phyloP scores from a whole-genome alignment of 1,140 invertebrate genomes.

The Planococcus citri region DNA sequence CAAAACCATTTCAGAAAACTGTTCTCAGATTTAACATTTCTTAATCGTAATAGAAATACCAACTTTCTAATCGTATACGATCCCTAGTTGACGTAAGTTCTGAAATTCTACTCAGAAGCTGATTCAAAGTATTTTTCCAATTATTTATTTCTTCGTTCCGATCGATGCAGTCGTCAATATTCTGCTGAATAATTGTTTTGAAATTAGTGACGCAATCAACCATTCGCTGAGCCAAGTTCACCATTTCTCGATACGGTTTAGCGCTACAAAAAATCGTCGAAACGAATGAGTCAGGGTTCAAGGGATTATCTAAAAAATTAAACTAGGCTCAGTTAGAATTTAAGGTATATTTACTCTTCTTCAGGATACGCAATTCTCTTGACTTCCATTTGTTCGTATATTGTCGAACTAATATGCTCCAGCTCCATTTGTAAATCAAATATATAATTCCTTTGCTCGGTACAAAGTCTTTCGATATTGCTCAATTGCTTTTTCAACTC shows the following conservation, averaged over 20 bases:
- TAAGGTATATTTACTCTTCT: slow-evolving; percentile 1
- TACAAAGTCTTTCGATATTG: background rate
- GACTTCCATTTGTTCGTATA: background rate
- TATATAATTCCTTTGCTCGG: background rate
- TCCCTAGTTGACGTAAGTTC: background rate
- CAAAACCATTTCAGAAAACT: no score
- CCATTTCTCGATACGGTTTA: background rate
- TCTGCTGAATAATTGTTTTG: background rate
- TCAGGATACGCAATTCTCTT: background rate
- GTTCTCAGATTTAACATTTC: no score
- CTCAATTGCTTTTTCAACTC: background rate
- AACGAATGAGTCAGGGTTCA: no score
- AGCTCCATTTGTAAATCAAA: background rate
- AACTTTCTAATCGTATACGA: background rate
- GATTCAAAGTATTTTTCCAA: background rate
- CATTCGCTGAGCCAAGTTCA: background rate
- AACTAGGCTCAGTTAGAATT: background rate
- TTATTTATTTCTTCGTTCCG: background rate
- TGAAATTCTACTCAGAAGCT: background rate
- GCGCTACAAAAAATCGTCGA: no score
- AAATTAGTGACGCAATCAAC: background rate
- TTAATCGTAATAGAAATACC: background rate
- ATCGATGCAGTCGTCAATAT: background rate
- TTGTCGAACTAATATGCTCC: background rate
- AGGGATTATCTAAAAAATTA: background rate